phyloP scores from a whole-genome alignment of 1,140 invertebrate species.

The Drosophila erecta region DNA sequence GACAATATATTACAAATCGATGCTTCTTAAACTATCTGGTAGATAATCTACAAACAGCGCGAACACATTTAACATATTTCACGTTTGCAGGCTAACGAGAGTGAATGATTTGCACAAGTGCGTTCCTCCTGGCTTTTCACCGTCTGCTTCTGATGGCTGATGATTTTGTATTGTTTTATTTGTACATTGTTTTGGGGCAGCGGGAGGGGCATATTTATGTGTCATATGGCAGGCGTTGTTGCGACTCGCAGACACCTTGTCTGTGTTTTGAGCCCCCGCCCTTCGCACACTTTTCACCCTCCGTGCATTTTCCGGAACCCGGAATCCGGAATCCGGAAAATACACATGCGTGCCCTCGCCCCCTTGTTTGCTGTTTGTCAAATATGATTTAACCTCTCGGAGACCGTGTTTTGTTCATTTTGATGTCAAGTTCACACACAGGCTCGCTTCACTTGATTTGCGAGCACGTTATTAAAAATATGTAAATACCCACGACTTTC shows the following conservation, averaged over 20 bases:
- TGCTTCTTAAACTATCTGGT: too few relatives aligned
- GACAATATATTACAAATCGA: neutral
- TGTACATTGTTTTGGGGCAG: slow-evolving; percentile 52
- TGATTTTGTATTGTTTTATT: slow-evolving; percentile 62
- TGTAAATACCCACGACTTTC: slow-evolving; percentile 48
- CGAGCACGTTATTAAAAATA: slow-evolving; percentile 71
- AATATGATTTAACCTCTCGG: slow-evolving; percentile 64
- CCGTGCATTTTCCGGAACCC: slow-evolving; percentile 45
- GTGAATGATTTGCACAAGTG: slow-evolving; percentile 15
- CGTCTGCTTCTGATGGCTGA: slow-evolving; percentile 37
- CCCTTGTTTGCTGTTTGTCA: slow-evolving; percentile 57
- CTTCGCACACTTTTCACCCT: neutral
- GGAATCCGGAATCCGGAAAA: slow-evolving; percentile 7
- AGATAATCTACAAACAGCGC: too few relatives aligned
- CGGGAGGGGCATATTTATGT: slow-evolving; percentile 46
- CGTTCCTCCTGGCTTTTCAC: too few relatives aligned
- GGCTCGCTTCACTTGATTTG: slow-evolving; percentile 60
- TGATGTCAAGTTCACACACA: slow-evolving; percentile 64
- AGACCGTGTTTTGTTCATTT: slow-evolving; percentile 56
- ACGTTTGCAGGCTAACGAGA: too few relatives aligned
- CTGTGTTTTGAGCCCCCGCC: neutral
- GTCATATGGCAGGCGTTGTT: slow-evolving; percentile 55
- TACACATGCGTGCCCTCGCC: slow-evolving; percentile 52
- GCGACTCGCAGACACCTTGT: slow-evolving; percentile 55
- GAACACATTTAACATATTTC: too few relatives aligned